Evolutionary conservation across 2,888 invertebrate genomes (phyloP), one percentile per base, ranked within the genome.

Genomic region (Alcis repandata): DNA sequence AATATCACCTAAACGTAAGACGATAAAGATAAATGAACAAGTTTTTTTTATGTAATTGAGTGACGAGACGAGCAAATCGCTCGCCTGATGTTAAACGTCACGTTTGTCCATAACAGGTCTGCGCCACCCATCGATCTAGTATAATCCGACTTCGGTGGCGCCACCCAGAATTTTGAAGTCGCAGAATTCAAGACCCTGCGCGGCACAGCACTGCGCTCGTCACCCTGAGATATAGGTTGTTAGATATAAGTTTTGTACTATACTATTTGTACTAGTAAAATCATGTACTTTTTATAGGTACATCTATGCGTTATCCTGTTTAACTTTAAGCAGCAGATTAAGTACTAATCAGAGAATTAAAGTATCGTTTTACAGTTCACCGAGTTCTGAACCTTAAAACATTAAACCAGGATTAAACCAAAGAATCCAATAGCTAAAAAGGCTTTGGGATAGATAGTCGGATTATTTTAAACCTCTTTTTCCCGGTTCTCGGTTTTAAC

Each of bases 381-480:
- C 51, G 52, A 46, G 19, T 48, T 51, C 13, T 27, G 13, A 59
- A n/a, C 58, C 58, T 36, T 40, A 54, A 60, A 45, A 51, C 51
- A 58, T 58, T 63, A 63, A 58, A 38, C 40, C 58, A 22, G 63
- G 63, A 67, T 67, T 68, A 59, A 68, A 66, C 57, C 63, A 49
- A 63, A 19, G 52, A 70, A 66, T 49, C 63, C 65, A 72, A 66
- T 62, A 62, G 63, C 68, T 70, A 70, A 71, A 71, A 53, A 10
- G 41, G 52, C 46, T 65, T 60, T 51, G 49, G 48, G 63, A 59
- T 38, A 49, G 60, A 66, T 64, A 65, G 62, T 52, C 52, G 57
- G 59, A 59, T 67, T 62, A 64, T 64, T 65, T 58, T 53, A 49
- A 66, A 59, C 43, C 46, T 46, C 36, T 59, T 59, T 70, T 60